Conservation (phyloP, 2,113 vertebrate species). For the Piprites chloris region DNA sequence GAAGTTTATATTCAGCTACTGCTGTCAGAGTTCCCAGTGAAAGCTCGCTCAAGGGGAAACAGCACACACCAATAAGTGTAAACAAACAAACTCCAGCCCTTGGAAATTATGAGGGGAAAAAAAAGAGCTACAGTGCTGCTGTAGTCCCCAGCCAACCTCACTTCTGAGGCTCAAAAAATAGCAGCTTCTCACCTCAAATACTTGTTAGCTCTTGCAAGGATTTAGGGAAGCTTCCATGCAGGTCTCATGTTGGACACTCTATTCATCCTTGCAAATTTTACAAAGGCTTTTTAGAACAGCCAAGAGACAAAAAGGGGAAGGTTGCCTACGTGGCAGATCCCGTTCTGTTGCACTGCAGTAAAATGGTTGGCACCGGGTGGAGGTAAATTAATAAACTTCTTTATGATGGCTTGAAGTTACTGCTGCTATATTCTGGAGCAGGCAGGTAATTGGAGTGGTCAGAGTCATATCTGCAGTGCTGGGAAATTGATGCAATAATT, state of each 20-base stretch:
- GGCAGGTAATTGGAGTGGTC: constrained; percentile 36
- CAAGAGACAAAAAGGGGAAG: background rate
- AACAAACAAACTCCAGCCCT: background rate
- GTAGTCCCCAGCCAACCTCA: background rate
- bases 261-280: background rate
- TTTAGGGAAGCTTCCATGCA: background rate
- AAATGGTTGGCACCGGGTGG: background rate
- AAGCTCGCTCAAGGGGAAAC: background rate
- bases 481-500: constrained; percentile 29
- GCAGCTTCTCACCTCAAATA: background rate
- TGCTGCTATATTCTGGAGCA: background rate
- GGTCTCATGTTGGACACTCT: background rate
- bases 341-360: constrained; percentile 5
- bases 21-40: background rate
- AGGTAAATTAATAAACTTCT: constrained; percentile 58
- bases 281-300: background rate
- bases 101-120: background rate
- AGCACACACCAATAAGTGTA: background rate
- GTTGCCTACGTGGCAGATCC: accelerated
- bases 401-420: background rate
- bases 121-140: background rate
- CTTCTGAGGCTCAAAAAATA: background rate
- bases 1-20: background rate
- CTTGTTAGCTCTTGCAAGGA: background rate
- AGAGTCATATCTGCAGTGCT: background rate